Base-by-base conservation (phyloP, 2,797 vertebrate species). In the Xerus rutilus region DNA sequence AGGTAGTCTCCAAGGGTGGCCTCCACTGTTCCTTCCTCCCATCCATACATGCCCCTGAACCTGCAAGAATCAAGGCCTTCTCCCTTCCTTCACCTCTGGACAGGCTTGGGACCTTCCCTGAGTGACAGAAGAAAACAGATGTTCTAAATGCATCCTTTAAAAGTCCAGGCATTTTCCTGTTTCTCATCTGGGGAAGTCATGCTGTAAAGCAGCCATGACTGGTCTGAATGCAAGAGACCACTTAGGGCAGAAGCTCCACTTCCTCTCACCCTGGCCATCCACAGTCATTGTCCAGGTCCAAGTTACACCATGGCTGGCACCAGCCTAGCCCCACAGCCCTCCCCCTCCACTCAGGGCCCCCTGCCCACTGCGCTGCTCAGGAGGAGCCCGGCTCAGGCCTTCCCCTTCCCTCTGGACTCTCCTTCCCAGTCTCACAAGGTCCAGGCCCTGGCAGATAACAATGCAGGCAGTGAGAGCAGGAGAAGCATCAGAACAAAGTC, bases 361-460 rank as follows among this genome's bases (percentile, higher is more conserved):
- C 81, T 72, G 25, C 14, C 0, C 1, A 7, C 52, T 18, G 70
- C 30, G 1, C 21, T 23, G 25, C 35, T 57, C 28, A 7, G 21
- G 65, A 21, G 0, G 35, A 30, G 20, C 47, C 65, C 7, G 0
- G 47, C 20, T 25, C 12, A 73, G 10, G 30, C 35, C 13, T 11
- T 12, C 8, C 11, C 32, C 21, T 7, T 5, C n/a, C 25, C 10
- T 30, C 79, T 25, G 17, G 39, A 18, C 25, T 21, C 23, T 70
- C 32, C 35, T n/a, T 18, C 35, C 15, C 0, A 0, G 28, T 32
- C 67, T 54, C 28, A 1, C 1, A 0, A 0, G 7, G 43, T n/a
- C 87, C n/a, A 39, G 67, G 30, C 45, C 32, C 30, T 47, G 25
- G 3, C 13, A 67, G 13, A 21, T 35, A 0, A 5, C 5, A 2